phyloP scores from a whole-genome alignment of 2,888 invertebrate genomes.

The Strigamia transsilvanica region DNA sequence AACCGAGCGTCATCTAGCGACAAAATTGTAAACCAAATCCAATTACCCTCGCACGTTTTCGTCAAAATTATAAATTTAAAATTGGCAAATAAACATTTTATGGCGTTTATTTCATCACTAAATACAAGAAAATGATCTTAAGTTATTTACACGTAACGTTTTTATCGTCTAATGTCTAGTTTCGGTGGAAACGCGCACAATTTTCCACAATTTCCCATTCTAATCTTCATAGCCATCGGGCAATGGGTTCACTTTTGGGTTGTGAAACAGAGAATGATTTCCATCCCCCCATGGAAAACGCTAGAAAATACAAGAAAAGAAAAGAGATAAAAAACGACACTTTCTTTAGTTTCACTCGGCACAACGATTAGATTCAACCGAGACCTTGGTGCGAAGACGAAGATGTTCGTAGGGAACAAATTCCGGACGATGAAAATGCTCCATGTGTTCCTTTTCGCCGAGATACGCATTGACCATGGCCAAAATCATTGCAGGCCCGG shows the following conservation, averaged over 20 bases:
- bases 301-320: slow-evolving; percentile 59
- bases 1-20: no score
- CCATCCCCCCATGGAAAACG: slow-evolving; percentile 94
- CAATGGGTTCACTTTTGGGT: slow-evolving; percentile 79
- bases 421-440: slow-evolving; percentile 8
- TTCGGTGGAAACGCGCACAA: no score
- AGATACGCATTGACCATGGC: not conserved
- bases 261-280: slow-evolving; percentile 86
- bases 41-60: no score
- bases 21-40: no score
- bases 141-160: not conserved
- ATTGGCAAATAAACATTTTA: not conserved
- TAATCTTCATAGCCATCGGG: slow-evolving; percentile 81
- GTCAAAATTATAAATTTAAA: no score
- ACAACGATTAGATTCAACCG: no score
- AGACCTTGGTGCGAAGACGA: not conserved
- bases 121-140: no score
- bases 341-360: no score
- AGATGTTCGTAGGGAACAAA: slow-evolving; percentile 10
- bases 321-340: no score
- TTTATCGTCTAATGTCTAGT: not conserved
- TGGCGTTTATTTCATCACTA: not conserved
- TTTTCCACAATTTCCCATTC: not conserved
- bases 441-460: slow-evolving; percentile 6
- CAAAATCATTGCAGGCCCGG: not conserved